These are phyloP conservation scores for Biston betularia DNA, from an alignment of 2,888 invertebrate species.

Conservation along the genomic window DNA sequence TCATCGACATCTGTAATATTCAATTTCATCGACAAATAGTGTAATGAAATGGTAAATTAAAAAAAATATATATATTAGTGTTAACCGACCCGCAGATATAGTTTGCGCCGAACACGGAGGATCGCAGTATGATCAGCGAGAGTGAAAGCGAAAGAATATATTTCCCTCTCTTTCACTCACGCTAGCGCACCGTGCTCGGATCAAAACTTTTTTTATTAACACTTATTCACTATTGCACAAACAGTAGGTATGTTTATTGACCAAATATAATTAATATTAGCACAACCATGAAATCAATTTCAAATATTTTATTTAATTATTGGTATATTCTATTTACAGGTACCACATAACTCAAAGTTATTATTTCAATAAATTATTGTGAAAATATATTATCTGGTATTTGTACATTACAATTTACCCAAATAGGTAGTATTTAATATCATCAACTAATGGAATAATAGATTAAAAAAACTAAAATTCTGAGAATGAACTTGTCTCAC, in stretches of 20 bases:
- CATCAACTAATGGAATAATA: no score
- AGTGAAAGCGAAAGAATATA: no score
- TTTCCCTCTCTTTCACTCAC: no score
- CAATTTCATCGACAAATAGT: conserved; percentile 15
- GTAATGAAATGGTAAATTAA: not conserved
- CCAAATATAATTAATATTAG: conserved; percentile 1
- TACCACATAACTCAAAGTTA: not conserved
- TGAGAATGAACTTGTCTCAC: no score
- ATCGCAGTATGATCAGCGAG: no score
- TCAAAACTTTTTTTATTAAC: not conserved
- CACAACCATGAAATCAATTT: not conserved
- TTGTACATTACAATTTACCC: not conserved
- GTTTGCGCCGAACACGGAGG: no score
- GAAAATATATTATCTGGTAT: not conserved
- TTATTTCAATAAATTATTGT: not conserved
- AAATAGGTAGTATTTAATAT: no score
- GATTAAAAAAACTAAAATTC: no score
- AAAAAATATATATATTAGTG: not conserved
- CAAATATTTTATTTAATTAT: not conserved
- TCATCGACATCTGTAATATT: conserved; percentile 51
- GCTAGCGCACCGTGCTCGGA: no score
- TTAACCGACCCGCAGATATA: no score
- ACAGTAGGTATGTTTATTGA: not conserved
- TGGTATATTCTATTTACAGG: no score
- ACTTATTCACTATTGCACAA: not conserved